Evolutionary conservation across 2,797 vertebrate species (phyloP).

Genomic region (Eremophila alpestris): DNA sequence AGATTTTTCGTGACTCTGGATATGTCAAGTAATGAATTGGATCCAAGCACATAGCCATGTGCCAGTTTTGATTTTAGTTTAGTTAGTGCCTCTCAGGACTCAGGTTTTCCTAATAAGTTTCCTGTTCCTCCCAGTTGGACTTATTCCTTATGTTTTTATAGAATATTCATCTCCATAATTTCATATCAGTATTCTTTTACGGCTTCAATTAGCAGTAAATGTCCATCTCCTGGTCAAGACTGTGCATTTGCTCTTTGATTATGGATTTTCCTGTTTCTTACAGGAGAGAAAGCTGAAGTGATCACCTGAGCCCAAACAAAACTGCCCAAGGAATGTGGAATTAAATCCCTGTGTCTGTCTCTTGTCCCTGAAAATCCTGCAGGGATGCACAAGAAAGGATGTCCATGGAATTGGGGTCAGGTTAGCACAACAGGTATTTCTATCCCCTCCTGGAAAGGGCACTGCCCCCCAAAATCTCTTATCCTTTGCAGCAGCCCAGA

Average conservation of each 20-base stretch:
- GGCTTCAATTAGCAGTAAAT: neutral
- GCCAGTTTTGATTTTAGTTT: neutral
- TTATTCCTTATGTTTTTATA: neutral
- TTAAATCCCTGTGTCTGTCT: neutral
- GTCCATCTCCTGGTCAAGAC: neutral
- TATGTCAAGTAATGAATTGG: neutral
- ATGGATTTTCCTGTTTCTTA: neutral
- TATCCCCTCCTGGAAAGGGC: neutral
- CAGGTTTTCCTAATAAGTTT: neutral
- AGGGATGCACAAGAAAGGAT: neutral
- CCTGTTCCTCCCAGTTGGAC: neutral
- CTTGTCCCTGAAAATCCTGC: neutral
- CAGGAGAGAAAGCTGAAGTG: neutral
- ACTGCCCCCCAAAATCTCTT: accelerated
- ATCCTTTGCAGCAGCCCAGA: neutral
- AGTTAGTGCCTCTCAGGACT: neutral
- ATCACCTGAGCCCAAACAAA: neutral
- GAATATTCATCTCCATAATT: neutral
- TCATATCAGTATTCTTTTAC: neutral
- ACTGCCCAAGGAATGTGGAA: neutral
- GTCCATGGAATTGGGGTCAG: neutral
- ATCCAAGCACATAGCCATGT: neutral
- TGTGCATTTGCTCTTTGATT: neutral
- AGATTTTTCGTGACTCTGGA: neutral
- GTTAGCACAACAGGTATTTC: neutral